These are phyloP conservation scores for Belgica antarctica DNA, from an alignment of 2,888 invertebrate species.

Conservation along the genomic window DNA sequence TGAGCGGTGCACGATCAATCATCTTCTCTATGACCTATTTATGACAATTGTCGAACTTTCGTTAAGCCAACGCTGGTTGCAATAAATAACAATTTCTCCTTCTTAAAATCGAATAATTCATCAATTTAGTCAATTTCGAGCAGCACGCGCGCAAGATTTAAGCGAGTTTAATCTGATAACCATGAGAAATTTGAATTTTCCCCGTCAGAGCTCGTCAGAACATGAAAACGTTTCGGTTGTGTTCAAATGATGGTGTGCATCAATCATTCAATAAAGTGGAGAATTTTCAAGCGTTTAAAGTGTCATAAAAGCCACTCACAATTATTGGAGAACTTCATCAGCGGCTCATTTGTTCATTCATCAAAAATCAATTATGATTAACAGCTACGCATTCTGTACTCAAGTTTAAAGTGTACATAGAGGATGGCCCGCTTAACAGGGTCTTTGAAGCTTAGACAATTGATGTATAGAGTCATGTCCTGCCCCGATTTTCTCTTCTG, in stretches of 20 bases:
- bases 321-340: slow-evolving; percentile 15
- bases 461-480: no score
- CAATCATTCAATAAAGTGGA: slow-evolving; percentile 37
- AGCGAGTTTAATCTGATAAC: slow-evolving; percentile 30
- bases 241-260: slow-evolving; percentile 39
- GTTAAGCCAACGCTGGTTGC: neutral
- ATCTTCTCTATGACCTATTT: neutral
- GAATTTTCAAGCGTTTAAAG: slow-evolving; percentile 17
- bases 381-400: neutral
- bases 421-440: neutral
- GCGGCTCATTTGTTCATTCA: slow-evolving; percentile 14
- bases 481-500: no score
- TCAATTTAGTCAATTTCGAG: slow-evolving; percentile 16
- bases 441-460: neutral
- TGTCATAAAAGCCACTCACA: slow-evolving; percentile 11
- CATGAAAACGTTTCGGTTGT: no score
- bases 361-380: slow-evolving; percentile 35
- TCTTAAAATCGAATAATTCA: slow-evolving; percentile 21
- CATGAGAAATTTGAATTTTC: slow-evolving; percentile 28
- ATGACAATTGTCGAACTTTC: neutral
- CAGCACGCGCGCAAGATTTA: slow-evolving; percentile 14
- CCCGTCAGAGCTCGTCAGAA: neutral
- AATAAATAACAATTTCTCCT: slow-evolving; percentile 9
- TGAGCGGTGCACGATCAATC: neutral
- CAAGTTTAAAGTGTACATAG: neutral